Evolutionary conservation across 2,888 invertebrate species (phyloP), one percentile per base, ranked within the genome.

Genomic region (Synergus japonicus): DNA sequence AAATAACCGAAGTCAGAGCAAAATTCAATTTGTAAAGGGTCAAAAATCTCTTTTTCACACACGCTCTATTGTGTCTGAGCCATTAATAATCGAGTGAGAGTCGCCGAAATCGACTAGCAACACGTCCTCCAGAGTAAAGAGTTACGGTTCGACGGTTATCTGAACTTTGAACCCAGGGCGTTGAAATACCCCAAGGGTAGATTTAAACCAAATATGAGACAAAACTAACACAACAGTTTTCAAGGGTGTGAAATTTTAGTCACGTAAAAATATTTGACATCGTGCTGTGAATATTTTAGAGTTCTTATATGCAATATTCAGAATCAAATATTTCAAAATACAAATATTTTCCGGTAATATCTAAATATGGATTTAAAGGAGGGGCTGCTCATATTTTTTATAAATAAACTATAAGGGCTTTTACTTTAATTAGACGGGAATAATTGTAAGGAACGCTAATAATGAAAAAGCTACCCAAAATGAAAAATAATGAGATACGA

Each of bases 111-210:
- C 83, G 83, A 79, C 83, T 76, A 67, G 65, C 29, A 66, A 76
- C 77, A 64, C 78, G 85, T 64, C 82, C 77, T 58, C 58, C 82
- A 85, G 83, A 81, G 83, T 83, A 86, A 88, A 88, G 86, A 87
- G 88, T 89, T 88, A 87, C 82, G 86, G 83, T 86, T 77, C 79
- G 85, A 78, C 83, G 85, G 87, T 80, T 85, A 83, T 76, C 79
- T 78, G 80, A 73, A 73, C 37, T 73, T 41, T 37, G 73, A 73
- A 49, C 54, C 73, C 73, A 13, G 12, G 29, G 60, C 37, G 54
- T 67, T 54, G 54, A 54, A 73, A 73, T 29, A 37, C 54, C 73
- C 37, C 73, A 37, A 54, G 73, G 54, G 73, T n/a, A 15, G n/a
- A 37, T 46, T 65, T 69, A 15, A 29, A 73, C 73, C 54, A 29